phyloP scores from a whole-genome alignment of 1,140 invertebrate genomes.

The Paralvinella palmiformis region DNA sequence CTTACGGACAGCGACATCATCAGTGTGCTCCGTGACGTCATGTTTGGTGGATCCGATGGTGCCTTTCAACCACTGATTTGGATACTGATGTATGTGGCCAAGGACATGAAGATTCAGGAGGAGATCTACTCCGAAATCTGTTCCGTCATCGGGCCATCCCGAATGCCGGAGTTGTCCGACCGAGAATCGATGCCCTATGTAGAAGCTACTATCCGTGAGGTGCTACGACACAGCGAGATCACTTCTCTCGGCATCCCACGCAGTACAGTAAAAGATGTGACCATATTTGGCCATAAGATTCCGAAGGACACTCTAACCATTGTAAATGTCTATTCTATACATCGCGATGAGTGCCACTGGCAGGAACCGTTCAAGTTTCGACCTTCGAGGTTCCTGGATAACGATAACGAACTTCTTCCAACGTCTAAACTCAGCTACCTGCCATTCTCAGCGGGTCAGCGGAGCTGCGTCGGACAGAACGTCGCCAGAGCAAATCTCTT shows the following conservation, averaged over 20 bases:
- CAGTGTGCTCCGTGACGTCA: background rate
- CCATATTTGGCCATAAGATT: background rate
- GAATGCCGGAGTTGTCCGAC: background rate
- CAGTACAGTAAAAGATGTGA: background rate
- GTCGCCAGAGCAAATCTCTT: background rate
- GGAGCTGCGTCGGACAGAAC: background rate
- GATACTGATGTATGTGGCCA: background rate
- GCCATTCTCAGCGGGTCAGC: background rate
- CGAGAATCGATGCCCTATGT: background rate
- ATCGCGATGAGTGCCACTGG: background rate
- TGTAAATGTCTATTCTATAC: background rate
- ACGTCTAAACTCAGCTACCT: background rate
- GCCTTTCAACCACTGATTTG: background rate
- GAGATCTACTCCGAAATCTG: background rate
- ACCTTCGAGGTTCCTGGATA: background rate
- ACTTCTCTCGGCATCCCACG: background rate
- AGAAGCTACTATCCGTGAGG: background rate
- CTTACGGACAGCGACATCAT: background rate
- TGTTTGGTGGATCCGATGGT: background rate
- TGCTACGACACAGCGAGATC: background rate
- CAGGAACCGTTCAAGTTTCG: background rate
- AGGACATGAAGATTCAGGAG: background rate
- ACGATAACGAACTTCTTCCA: background rate
- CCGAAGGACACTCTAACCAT: background rate
- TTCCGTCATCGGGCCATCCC: no score